Percentiles rank a stretch among this genome's conserved stretches.
These are phyloP conservation scores for Danio jaintianensis DNA, from an alignment of 2,797 vertebrate genomes.

Conservation along the genomic window DNA sequence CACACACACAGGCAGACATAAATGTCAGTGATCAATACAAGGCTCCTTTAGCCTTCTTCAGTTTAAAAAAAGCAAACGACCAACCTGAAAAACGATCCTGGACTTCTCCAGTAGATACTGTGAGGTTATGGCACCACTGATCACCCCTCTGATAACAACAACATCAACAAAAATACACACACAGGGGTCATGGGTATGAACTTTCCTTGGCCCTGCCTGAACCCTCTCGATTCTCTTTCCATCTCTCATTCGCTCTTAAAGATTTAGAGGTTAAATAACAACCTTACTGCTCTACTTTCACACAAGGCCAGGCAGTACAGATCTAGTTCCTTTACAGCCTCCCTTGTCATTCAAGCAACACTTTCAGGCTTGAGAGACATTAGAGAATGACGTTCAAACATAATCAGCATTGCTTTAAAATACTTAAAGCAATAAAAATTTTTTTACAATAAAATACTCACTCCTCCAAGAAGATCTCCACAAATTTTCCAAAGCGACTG, in stretches of 20 bases:
- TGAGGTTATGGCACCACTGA: constrained; percentile 95
- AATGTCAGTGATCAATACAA: constrained; percentile 14
- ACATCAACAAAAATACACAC: constrained; percentile 21
- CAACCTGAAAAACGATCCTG: constrained; percentile 91
- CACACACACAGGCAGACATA: constrained; percentile 14
- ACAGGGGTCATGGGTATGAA: constrained; percentile 11
- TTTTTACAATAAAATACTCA: too few species aligned
- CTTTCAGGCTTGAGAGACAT: background rate
- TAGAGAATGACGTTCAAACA: background rate
- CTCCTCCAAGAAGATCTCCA: constrained; percentile 94
- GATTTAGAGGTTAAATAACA: constrained; percentile 18
- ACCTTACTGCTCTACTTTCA: constrained; percentile 48
- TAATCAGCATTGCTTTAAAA: background rate
- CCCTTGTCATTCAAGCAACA: background rate
- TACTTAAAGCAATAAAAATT: too few species aligned
- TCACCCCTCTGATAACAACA: constrained; percentile 38
- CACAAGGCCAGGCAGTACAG: constrained; percentile 33
- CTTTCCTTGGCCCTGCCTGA: background rate
- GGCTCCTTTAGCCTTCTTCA: constrained; percentile 3
- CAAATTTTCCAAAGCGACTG: constrained; percentile 96
- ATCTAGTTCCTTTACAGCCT: constrained; percentile 33
- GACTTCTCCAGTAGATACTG: constrained; percentile 98
- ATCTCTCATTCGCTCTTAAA: constrained; percentile 17
- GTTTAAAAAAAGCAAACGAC: constrained; percentile 13
- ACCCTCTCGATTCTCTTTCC: constrained; percentile 16